These are phyloP conservation scores for Polypterus senegalus DNA, from an alignment of 2,113 vertebrate species.

Conservation along the genomic window DNA sequence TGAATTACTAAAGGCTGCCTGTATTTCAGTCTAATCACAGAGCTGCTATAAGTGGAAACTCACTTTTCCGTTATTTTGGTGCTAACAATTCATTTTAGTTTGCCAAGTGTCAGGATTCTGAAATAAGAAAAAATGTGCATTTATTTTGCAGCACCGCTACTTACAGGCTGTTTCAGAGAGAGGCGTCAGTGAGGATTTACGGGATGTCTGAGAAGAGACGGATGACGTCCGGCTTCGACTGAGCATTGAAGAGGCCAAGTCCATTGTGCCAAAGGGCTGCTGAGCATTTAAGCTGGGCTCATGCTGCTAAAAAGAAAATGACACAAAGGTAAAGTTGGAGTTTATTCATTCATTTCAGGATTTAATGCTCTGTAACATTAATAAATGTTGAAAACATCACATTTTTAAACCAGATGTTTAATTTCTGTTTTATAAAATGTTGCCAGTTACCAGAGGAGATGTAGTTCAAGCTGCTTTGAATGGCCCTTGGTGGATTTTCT, in stretches of 20 bases:
- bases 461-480: not conserved
- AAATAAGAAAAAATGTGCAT: no score
- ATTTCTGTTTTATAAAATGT: not conserved
- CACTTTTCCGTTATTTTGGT: no score
- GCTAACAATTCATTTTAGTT: no score
- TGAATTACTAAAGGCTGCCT: no score
- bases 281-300: conserved; percentile 38
- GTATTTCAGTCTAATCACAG: no score
- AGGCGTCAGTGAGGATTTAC: conserved; percentile 49
- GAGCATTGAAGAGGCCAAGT: conserved; percentile 41
- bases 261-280: conserved; percentile 44
- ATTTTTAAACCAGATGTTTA: no score
- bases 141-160: conserved; percentile 16
- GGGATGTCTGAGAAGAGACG: conserved; percentile 48
- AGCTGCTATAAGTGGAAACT: no score
- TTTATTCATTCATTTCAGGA: no score
- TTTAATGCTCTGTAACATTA: no score
- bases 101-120: no score
- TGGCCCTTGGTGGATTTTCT: not conserved
- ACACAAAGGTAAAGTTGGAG: not conserved
- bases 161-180: conserved; percentile 49
- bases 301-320: conserved; percentile 40
- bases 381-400: no score
- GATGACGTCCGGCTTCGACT: conserved; percentile 43
- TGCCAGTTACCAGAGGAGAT: not conserved